Evolutionary conservation across 2,113 vertebrate genomes (phyloP), one percentile per base, ranked within the genome.

Genomic region (Riparia riparia): DNA sequence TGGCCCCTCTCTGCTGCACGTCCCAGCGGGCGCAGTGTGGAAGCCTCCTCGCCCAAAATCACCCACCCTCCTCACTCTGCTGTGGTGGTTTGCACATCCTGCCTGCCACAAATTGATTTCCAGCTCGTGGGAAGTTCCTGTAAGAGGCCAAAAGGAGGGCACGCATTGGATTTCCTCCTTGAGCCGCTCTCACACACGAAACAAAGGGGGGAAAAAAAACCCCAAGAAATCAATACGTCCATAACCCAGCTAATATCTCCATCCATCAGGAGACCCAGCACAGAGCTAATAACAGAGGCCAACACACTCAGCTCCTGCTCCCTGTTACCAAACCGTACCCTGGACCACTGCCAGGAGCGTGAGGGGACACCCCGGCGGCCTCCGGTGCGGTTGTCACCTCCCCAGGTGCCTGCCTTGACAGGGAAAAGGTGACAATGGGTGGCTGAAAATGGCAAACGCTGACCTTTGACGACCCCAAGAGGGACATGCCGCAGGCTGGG

Each of bases 211-310:
- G 44, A 93, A 77, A 51, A 93, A 76, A 71, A 69, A 56, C 4
- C 2, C 22, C 5, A 45, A 57, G 39, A 81, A 96, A 96, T 93
- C 95, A 86, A 96, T 95, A 95, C 16, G 51, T 51, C 82, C 88
- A 71, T 77, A 77, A 86, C 68, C 42, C 76, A 74, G 82, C 65
- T 71, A 68, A 82, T 47, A 78, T 34, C 72, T 22, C 87, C 73
- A 95, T 94, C 93, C 77, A 50, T 93, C 86, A 84, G 54, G 37
- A 60, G 34, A 86, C 57, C 64, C 2, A 7, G 47, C 2, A 4
- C 28, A 60, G 69, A 66, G 83, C 61, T 86, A 77, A 95, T 65
- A 90, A 90, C 28, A 83, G 88, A 93, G 25, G 60, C 49, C 8
- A 8, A 77, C 68, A 51, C 2, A 2, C 25, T 79, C 9, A 1